Evolutionary conservation across 2,113 vertebrate species (phyloP), one percentile per base, ranked within the genome.

Genomic region (Taurulus bubalis): DNA sequence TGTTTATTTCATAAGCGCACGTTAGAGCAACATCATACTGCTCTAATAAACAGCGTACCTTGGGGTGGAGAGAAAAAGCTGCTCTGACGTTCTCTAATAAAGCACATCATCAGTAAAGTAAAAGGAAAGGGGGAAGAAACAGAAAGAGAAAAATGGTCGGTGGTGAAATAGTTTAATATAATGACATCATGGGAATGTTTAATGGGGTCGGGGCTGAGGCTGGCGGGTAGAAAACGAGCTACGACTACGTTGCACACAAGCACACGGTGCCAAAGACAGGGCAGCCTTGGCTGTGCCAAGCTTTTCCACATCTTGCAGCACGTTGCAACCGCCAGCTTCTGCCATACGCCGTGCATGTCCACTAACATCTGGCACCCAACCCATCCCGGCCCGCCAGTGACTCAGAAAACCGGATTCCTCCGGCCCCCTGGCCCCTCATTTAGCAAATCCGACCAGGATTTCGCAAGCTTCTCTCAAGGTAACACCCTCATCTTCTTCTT

Each of bases 301-400:
- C 22, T 79, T 79, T 86, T 83, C 86, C 84, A 85, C 88, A 93
- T 91, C 84, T 90, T 87, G 87, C 81, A 84, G 77, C 55, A 67
- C 51, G 67, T 83, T 84, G 84, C 79, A 70, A 67, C 79, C 69
- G 67, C 68, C 77, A 63, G 71, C 63, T 45, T 24, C 34, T 18
- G 9, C 79, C 60, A 78, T 79, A 88, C 83, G 85, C 86, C 56
- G 82, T 67, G 56, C 67, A 84, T 80, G 76, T 89, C 77, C 74
- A 82, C 73, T 77, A 91, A 93, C 93, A 95, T 94, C 92, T 94
- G 94, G 90, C 85, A 64, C 63, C 72, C 79, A 80, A 92, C 75
- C 80, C 77, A 79, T 90, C 77, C 71, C 74, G 55, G 75, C 74
- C 84, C 82, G 80, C 87, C 80, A 83, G 66, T 16, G 75, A 84